These are phyloP conservation scores for Pangasius krempfi DNA, from an alignment of 2,797 vertebrate genomes.

Conservation along the genomic window DNA sequence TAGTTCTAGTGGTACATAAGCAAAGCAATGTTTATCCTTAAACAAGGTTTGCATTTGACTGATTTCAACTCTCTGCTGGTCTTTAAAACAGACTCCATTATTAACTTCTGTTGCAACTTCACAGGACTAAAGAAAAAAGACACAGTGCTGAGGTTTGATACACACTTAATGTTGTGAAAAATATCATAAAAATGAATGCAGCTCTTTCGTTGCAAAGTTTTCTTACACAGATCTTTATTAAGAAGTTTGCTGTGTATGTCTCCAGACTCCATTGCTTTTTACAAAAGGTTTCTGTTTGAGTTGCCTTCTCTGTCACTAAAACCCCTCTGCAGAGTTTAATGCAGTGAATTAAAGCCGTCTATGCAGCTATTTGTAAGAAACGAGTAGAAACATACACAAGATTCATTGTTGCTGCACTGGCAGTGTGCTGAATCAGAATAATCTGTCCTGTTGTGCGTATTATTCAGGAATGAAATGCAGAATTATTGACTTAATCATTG, in stretches of 20 bases:
- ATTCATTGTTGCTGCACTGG: slow-evolving; percentile 45
- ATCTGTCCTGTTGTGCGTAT: slow-evolving; percentile 15
- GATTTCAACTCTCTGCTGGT: neutral
- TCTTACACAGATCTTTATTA: neutral
- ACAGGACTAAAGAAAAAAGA: neutral
- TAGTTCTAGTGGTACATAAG: neutral
- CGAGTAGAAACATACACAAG: slow-evolving; percentile 21
- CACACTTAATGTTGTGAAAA: neutral
- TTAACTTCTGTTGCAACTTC: neutral
- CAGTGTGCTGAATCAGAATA: slow-evolving; percentile 23
- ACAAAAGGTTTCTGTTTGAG: slow-evolving; percentile 5
- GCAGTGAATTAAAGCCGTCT: slow-evolving; percentile 26
- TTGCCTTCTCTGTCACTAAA: neutral
- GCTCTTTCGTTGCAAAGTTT: neutral
- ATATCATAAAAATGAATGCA: slow-evolving; percentile 10
- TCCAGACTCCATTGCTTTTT: neutral
- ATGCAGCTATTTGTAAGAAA: slow-evolving; percentile 39
- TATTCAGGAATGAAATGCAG: slow-evolving; percentile 38
- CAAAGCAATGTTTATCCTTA: neutral
- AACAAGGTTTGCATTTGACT: neutral
- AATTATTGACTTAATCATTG: slow-evolving; percentile 41
- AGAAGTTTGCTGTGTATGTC: neutral
- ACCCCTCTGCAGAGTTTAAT: slow-evolving; percentile 9
- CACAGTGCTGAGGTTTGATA: neutral
- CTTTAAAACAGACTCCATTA: neutral